Base-by-base conservation (phyloP, 1,140 invertebrate species). In the Ectropis grisescens region DNA sequence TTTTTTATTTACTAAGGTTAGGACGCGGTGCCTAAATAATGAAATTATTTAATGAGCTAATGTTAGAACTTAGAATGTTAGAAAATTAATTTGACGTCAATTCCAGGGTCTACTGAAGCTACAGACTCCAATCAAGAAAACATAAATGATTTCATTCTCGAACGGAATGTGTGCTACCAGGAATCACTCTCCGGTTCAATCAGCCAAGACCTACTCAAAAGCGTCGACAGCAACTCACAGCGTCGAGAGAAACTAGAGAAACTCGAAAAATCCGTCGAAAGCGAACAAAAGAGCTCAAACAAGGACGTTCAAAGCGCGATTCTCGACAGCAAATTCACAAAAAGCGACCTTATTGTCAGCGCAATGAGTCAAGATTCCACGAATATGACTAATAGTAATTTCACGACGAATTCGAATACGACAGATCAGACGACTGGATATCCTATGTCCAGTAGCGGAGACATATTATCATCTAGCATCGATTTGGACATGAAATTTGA, bases 401-500 rank as follows among this genome's bases (percentile, higher is more conserved):
- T 82, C 29, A 83, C 80, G 0, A 69, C 62, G 0, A 80, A 76
- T 13, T 82, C 78, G 0, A 81, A 82, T 23, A 82, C 79, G 60
- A 81, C 80, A 0, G 67, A 51, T 1, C 66, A 67, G 26, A 62
- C 60, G 0, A 81, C 75, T 2, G 76, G 72, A 2, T 83, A 80
- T 31, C 74, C 79, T 0, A 78, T 80, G 71, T 64, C 79, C 0
- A 82, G 71, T 24, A 82, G 76, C 31, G 72, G 66, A 0, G 81
- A 79, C 23, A 45, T 82, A 0, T 16, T 82, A 19, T 72, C 80
- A 0, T 83, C 82, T 3, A 82, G 80, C 14, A 61, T 80, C 28
- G 82, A 83, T 60, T 51, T 83, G 24, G 82, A 83, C 27, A 83
- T 83, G 72, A 83, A 82, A 40, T 82, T 83, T 38, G 82, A 83